A percentile compares a stretch with the other conserved stretches of the same genome.
Conservation (phyloP, 92 coral and sea anemone species). For the Anthopleura xanthogrammica region DNA sequence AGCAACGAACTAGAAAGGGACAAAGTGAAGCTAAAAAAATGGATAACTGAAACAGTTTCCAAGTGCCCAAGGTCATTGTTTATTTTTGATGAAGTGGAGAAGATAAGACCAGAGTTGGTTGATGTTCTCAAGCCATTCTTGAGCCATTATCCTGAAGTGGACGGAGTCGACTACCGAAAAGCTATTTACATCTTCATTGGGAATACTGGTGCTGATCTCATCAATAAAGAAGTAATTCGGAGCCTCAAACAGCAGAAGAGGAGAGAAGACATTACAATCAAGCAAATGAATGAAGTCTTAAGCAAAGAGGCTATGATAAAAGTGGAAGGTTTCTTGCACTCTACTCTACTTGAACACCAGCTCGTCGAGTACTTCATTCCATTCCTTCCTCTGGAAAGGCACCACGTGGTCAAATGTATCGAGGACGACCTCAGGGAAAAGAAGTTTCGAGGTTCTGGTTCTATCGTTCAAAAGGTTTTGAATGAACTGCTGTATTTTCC, state of each 20-base stretch:
- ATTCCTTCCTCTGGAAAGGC: slow-evolving; percentile 79
- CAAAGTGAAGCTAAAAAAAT: slow-evolving; percentile 39
- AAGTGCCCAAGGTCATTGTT: slow-evolving; percentile 70
- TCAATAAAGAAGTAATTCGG: slow-evolving; percentile 46
- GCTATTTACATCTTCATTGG: slow-evolving; percentile 82
- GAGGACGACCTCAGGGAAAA: slow-evolving; percentile 53
- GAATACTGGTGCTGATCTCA: slow-evolving; percentile 79
- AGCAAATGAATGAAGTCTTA: slow-evolving; percentile 71
- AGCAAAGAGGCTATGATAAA: slow-evolving; percentile 69
- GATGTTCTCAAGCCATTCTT: slow-evolving; percentile 83
- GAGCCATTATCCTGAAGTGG: slow-evolving; percentile 71
- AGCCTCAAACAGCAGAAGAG: slow-evolving; percentile 67
- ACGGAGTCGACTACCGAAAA: slow-evolving; percentile 70
- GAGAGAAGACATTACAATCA: slow-evolving; percentile 61
- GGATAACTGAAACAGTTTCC: slow-evolving; percentile 55
- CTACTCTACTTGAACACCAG: slow-evolving; percentile 63
- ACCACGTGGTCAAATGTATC: slow-evolving; percentile 79
- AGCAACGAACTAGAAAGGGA: slow-evolving; percentile 44
- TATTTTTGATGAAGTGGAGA: slow-evolving; percentile 95
- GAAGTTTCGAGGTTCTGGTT: slow-evolving; percentile 35
- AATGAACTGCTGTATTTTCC: slow-evolving; percentile 79
- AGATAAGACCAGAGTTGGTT: slow-evolving; percentile 76
- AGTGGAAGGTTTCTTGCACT: slow-evolving; percentile 85
- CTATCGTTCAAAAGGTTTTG: slow-evolving; percentile 52
- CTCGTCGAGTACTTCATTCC: slow-evolving; percentile 82